A percentile compares a stretch with the other conserved stretches of the same genome.
These are phyloP conservation scores for Ophion obscuratus DNA, from an alignment of 2,888 invertebrate genomes.

Conservation along the genomic window DNA sequence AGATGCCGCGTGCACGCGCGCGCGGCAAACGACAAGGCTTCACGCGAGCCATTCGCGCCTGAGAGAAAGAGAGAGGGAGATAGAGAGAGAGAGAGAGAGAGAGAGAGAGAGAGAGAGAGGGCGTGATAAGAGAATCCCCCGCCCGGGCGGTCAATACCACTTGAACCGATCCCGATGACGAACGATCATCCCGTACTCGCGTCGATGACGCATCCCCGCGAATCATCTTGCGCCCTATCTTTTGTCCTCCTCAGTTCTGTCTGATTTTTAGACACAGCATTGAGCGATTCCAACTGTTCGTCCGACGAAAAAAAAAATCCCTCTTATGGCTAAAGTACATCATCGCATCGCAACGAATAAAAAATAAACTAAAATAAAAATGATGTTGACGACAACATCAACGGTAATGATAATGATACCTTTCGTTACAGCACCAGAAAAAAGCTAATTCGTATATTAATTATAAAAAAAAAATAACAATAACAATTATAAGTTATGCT, in stretches of 20 bases:
- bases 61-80: neutral
- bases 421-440: too few species aligned
- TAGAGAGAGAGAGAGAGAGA: neutral
- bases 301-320: neutral
- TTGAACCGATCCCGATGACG: conserved; percentile 83
- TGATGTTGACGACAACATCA: too few species aligned
- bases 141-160: conserved; percentile 80
- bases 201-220: conserved; percentile 79
- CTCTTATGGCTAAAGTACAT: too few species aligned
- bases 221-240: conserved; percentile 76
- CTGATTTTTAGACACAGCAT: conserved; percentile 50
- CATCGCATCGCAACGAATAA: neutral
- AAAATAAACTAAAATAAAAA: neutral
- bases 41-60: conserved; percentile 27
- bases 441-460: too few species aligned
- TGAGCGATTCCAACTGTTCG: neutral
- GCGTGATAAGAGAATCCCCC: conserved; percentile 17
- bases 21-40: conserved; percentile 33
- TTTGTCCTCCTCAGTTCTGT: conserved; percentile 36
- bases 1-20: conserved; percentile 17
- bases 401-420: too few species aligned
- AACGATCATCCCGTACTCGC: conserved; percentile 68
- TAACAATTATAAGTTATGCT: too few species aligned
- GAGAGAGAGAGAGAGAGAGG: neutral
- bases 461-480: too few species aligned